A percentile compares a stretch with the other conserved stretches of the same genome.
These are phyloP conservation scores for Prenolepis imparis DNA, from an alignment of 2,888 invertebrate genomes.

Conservation along the genomic window DNA sequence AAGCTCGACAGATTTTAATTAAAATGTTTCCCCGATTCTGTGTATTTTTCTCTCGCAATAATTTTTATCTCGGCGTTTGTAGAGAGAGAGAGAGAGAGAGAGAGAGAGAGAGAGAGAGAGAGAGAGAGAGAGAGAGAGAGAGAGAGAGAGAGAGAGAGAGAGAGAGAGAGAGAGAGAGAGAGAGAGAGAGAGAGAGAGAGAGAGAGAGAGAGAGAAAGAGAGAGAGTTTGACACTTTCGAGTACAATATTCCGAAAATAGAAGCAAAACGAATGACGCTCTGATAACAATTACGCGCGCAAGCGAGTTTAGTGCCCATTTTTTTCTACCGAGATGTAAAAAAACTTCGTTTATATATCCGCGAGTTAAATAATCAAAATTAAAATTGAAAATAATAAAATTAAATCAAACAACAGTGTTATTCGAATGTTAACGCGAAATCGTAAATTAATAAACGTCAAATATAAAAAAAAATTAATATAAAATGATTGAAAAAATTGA, in stretches of 20 bases:
- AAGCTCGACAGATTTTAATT: constrained; percentile 10
- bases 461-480: neutral
- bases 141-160: constrained; percentile 23
- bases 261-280: neutral
- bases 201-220: constrained; percentile 10
- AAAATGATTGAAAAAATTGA: neutral
- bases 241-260: constrained; percentile 7
- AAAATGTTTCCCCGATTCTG: neutral
- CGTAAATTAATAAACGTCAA: neutral
- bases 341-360: neutral
- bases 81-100: constrained; percentile 3
- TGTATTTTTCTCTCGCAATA: constrained; percentile 14
- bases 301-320: neutral
- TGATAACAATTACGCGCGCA: constrained; percentile 19
- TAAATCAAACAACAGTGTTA: neutral
- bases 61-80: constrained; percentile 5
- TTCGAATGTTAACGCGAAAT: neutral
- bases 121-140: constrained; percentile 23
- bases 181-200: constrained; percentile 23
- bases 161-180: constrained; percentile 23
- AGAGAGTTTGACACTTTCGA: constrained; percentile 20
- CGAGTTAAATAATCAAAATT: neutral
- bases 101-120: constrained; percentile 23
- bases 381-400: neutral
- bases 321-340: too few relatives aligned